Base-by-base conservation (phyloP, 2,113 vertebrate genomes). In the Excalfactoria chinensis region DNA sequence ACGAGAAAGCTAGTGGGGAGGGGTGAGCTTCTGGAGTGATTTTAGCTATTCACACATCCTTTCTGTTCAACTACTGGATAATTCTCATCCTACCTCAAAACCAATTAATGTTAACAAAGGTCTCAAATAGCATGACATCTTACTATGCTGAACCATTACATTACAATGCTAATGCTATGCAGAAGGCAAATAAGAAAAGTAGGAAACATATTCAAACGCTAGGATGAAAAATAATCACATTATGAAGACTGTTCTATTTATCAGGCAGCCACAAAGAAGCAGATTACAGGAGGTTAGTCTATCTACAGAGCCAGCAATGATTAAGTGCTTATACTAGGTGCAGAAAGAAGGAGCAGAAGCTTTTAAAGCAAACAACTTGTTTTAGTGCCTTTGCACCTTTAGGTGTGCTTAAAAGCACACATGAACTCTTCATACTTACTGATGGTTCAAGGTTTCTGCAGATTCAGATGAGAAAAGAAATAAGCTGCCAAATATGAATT, bases 231-330 rank as follows among this genome's bases (percentile, higher is more conserved):
- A 51, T 69, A 95, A 90, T 76, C 76, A 79, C 59, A 73, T 93
- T 86, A 92, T 69, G 66, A 69, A 76, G 72, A 84, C 49, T 69
- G 15, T 40, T 92, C 76, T 74, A 64, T 88, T 90, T 73, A 84
- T 86, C 76, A 80, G 64, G 55, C 86, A 92, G 76, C 55, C 49
- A 56, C 55, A 88, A 88, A 88, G 51, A 40, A 76, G 28, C 40
- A 92, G 49, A 90, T 83, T 88, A 90, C 51, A 88, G 35, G 26
- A 58, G 86, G 43, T 80, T 73, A 90, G 51, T 84, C 83, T 64
- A 88, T 88, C 92, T 96, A 81, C 77, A 69, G 30, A 88, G 64
- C n/a, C 69, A 95, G 73, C 18, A 85, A 68, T 56, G 62, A 85
- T 41, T 75, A 64, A 88, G 23, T 43, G 37, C 44, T 84, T 84